A percentile compares a stretch with the other conserved stretches of the same genome.
These are phyloP conservation scores for Cyphomyrus discorhynchus DNA, from an alignment of 2,113 vertebrate species.

Conservation along the genomic window DNA sequence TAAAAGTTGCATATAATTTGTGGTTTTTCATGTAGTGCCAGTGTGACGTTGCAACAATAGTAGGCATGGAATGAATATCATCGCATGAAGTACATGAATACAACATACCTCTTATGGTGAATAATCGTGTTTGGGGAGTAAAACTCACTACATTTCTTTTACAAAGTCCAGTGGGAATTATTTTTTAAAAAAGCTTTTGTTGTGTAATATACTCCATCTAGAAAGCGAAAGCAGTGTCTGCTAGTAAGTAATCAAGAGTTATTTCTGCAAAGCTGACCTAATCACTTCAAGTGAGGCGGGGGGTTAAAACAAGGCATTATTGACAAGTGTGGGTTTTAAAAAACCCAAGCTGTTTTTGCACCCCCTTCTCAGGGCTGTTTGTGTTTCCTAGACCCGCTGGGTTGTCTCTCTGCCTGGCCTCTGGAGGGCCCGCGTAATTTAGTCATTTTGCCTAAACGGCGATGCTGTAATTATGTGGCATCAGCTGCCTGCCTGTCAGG, in stretches of 20 bases:
- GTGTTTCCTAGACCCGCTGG: constrained; percentile 57
- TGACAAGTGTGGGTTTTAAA: neutral
- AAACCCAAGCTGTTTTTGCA: constrained; percentile 1
- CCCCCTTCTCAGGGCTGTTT: constrained; percentile 47
- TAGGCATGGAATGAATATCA: neutral
- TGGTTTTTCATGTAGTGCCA: neutral
- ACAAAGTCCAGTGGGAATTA: neutral
- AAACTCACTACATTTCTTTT: neutral
- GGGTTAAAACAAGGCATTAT: neutral
- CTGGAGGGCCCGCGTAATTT: constrained; percentile 54
- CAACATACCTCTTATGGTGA: neutral
- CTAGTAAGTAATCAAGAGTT: constrained; percentile 40
- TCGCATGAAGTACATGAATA: neutral
- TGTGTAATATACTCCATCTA: constrained; percentile 14
- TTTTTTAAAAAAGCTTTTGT: neutral
- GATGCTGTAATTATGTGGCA: constrained; percentile 62
- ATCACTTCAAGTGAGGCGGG: constrained; percentile 15
- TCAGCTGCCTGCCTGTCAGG: constrained; percentile 62
- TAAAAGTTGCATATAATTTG: neutral
- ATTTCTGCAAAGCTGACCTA: constrained; percentile 39
- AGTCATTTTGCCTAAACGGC: constrained; percentile 67
- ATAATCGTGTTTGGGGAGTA: constrained; percentile 2
- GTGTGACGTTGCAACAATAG: neutral
- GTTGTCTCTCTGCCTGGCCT: constrained; percentile 51
- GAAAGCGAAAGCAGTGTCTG: constrained; percentile 18